A percentile compares a stretch with the other conserved stretches of the same genome.
These are phyloP conservation scores for Cydia fagiglandana DNA, from an alignment of 1,140 invertebrate genomes.

Conservation along the genomic window DNA sequence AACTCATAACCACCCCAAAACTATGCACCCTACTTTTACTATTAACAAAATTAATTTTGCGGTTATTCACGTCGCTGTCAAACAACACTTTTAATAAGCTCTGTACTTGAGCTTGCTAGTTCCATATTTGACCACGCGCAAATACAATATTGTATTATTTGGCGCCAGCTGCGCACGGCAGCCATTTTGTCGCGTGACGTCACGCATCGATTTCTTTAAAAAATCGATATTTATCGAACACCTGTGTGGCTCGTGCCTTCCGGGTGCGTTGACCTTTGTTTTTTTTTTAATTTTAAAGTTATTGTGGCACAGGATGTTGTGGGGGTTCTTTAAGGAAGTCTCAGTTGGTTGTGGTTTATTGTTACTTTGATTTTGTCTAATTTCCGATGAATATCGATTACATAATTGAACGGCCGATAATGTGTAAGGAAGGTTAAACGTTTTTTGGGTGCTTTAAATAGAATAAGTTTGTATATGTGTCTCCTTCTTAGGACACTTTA, in stretches of 20 bases:
- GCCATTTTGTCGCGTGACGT: slow-evolving; percentile 59
- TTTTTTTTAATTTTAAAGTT: slow-evolving; percentile 38
- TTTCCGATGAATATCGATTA: slow-evolving; percentile 3
- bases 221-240: slow-evolving; percentile 68
- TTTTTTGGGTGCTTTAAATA: too few species aligned
- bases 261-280: slow-evolving; percentile 60
- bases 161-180: slow-evolving; percentile 64
- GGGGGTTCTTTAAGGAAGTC: slow-evolving; percentile 10
- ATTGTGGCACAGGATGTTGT: slow-evolving; percentile 22
- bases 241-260: slow-evolving; percentile 63
- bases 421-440: too few species aligned
- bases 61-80: background rate
- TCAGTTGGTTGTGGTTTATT: slow-evolving; percentile 1
- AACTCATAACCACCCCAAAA: slow-evolving; percentile 47
- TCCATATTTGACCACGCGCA: slow-evolving; percentile 1
- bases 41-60: slow-evolving; percentile 37
- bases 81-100: background rate
- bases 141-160: slow-evolving; percentile 34
- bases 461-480: too few species aligned
- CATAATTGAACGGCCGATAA: background rate
- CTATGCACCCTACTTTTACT: slow-evolving; percentile 55
- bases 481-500: too few species aligned
- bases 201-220: slow-evolving; percentile 63
- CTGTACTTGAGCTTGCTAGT: background rate
- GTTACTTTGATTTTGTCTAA: slow-evolving; percentile 5